Base-by-base conservation (phyloP, 2,888 invertebrate species). In the Strigamia crassipes region DNA sequence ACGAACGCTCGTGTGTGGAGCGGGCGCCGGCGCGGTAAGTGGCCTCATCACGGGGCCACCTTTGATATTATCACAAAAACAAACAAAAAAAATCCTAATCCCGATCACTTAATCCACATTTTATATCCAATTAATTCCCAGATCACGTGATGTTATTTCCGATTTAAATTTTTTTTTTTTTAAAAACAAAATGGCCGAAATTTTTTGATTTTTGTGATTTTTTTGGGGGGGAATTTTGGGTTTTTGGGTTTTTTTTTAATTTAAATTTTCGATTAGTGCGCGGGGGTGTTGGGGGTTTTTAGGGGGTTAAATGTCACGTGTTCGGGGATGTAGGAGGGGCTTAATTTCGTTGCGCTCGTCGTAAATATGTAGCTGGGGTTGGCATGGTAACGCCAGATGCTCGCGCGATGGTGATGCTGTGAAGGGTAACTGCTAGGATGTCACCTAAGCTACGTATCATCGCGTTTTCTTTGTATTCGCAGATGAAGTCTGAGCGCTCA, bases 21-120 rank as follows among this genome's bases (percentile, higher is more conserved):
- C 61, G 23, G 61, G 61, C 61, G 61, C 61, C 61, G 61, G 61
- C 61, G 61, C 61, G 61, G 61, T 66, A 66, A 66, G 61, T 66
- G 61, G 61, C 61, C 61, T 66, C 61, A 18, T 66, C 18, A 6
- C n/a, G 61, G 61, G 61, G 61, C 61, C 61, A 66, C 61, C 61
- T 12, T 66, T 66, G 10, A 66, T 66, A 18, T 66, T 66, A 21
- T n/a, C n/a, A n/a, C n/a, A n/a, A n/a, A n/a, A n/a, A 1, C 61
- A 1, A 27, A 1, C 27, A 3, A 27, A 27, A 27, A 27, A 27
- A 1, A 27, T 2, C 27, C 27, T 27, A 27, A 27, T 27, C 27
- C 27, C 27, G 3, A 27, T 3, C 27, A 27, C 27, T 3, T 27
- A 27, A 27, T 27, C 27, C 27, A 1, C 1, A 27, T 3, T 2